Conservation (phyloP, 2,888 invertebrate species). For the Xestia c-nigrum region DNA sequence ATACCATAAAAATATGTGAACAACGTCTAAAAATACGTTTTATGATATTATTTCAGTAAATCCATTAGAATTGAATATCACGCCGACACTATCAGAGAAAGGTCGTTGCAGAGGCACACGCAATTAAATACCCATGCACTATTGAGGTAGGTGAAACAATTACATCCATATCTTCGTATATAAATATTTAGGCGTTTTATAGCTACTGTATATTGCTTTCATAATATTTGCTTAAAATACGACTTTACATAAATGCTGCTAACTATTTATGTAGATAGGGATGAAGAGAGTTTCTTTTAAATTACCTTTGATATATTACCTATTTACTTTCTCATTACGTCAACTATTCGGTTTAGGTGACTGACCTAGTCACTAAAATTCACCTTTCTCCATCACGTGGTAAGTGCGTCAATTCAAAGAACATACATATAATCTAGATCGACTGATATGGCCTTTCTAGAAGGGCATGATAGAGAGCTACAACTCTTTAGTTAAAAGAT, state of each 20-base stretch:
- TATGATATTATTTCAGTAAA: slow-evolving; percentile 1
- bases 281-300: not conserved
- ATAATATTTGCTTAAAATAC: slow-evolving; percentile 14
- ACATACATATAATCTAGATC: not conserved
- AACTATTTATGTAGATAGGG: not conserved
- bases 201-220: not conserved
- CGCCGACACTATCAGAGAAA: not conserved
- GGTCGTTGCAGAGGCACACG: not conserved
- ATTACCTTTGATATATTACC: slow-evolving; percentile 15
- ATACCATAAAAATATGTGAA: not conserved
- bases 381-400: slow-evolving; percentile 37
- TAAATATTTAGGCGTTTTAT: slow-evolving; percentile 21
- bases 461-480: not conserved
- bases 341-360: slow-evolving; percentile 22
- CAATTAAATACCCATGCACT: slow-evolving; percentile 10
- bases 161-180: not conserved
- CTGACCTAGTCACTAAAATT: slow-evolving; percentile 32
- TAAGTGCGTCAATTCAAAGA: slow-evolving; percentile 17
- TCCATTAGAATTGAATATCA: not conserved
- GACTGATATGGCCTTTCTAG: not conserved
- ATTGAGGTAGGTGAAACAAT: slow-evolving; percentile 18
- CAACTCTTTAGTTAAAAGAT: not conserved
- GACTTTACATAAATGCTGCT: slow-evolving; percentile 16
- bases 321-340: slow-evolving; percentile 13
- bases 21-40: slow-evolving; percentile 11